Evolutionary conservation across 2,888 invertebrate species (phyloP), one percentile per base, ranked within the genome.

Genomic region (Drosophila rellima): DNA sequence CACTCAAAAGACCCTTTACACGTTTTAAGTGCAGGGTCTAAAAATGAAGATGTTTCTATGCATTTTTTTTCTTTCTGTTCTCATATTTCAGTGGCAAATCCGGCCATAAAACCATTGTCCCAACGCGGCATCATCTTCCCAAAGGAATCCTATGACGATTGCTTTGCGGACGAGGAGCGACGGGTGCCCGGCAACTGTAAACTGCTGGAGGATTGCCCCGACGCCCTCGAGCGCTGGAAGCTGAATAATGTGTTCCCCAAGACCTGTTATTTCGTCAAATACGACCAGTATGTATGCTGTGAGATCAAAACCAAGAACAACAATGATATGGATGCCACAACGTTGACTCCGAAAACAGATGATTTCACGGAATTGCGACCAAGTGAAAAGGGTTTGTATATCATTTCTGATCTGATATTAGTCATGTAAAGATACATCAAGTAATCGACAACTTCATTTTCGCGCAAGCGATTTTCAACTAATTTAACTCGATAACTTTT

Each of bases 221-320:
- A 55, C 0, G 88, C 83, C 1, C n/a, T 90, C 1, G 44, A 57
- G 0, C 80, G 73, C 29, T 91, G 90, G 91, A 48, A 78, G 2
- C 55, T 65, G 3, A 48, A 78, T 3, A 69, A 74, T 3, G 31
- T 80, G n/a, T 52, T 68, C 1, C 90, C 91, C 26, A 82, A 90
- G 62, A 91, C 90, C 26, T 91, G 91, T 63, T 91, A 85, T 59
- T 91, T 91, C 17, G 78, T 89, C 5, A 91, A 86, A 45, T 89
- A 82, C 31, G 90, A 91, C 62, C 90, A 90, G 15, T 83, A 79
- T 51, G 81, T 91, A 3, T 91, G 91, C 59, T 91, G 91, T 70
- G 54, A 39, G 68, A 42, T 29, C 37, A 40, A 33, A 40, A 23
- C 17, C 42, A 18, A 29, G 47, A 11, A 50, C 52, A 13, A 40